These are phyloP conservation scores for Pollenia amentaria DNA, from an alignment of 2,888 invertebrate species.

Conservation along the genomic window DNA sequence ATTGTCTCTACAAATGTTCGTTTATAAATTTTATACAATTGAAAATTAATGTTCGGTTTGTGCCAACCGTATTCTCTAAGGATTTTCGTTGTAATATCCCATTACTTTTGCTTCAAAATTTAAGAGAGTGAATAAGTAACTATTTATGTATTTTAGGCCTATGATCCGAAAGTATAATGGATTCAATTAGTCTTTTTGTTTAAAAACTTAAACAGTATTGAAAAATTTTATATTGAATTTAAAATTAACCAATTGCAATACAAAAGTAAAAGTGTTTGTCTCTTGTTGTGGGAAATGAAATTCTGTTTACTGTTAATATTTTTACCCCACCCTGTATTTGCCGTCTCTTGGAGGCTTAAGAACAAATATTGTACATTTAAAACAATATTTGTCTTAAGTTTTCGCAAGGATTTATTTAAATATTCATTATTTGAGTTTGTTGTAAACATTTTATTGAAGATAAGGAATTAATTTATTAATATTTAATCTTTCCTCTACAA, in stretches of 20 bases:
- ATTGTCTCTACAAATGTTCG: no score
- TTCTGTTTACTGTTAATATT: neutral
- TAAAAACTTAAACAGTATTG: no score
- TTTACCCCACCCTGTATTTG: neutral
- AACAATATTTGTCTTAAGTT: conserved; percentile 41
- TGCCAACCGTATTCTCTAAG: no score
- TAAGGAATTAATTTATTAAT: conserved; percentile 69
- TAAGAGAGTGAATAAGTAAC: no score
- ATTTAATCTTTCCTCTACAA: conserved; percentile 49
- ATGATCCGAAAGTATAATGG: no score
- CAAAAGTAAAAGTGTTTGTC: conserved; percentile 16
- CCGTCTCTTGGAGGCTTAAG: neutral
- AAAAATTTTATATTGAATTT: neutral
- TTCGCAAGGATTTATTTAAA: conserved; percentile 53
- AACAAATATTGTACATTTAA: neutral
- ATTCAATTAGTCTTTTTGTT: no score
- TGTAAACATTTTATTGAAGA: conserved; percentile 60
- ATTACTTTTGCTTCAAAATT: no score
- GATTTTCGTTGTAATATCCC: no score
- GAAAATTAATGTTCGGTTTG: no score
- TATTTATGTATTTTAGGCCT: no score
- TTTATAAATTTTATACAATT: no score
- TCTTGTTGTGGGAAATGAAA: neutral
- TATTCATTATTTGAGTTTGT: conserved; percentile 55
- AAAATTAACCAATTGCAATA: neutral